A percentile compares a stretch with the other conserved stretches of the same genome.
These are phyloP conservation scores for Mactra quadrangularis DNA, from an alignment of 1,140 invertebrate genomes.

Conservation along the genomic window DNA sequence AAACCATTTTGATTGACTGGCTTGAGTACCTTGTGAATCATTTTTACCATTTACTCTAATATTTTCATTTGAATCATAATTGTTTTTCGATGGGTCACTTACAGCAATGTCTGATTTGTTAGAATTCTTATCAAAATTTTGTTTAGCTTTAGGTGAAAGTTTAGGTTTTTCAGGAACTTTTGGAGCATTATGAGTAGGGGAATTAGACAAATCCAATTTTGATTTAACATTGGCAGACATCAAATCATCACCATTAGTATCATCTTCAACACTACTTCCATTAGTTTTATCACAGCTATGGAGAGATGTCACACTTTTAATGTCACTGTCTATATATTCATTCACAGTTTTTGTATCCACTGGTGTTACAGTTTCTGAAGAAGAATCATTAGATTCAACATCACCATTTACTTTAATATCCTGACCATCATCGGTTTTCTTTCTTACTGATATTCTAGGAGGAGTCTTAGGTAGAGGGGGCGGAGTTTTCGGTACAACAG, in stretches of 20 bases:
- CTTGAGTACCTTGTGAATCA: conserved; percentile 1
- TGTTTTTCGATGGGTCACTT: no score
- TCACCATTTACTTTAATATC: neutral
- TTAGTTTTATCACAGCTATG: conserved; percentile 8
- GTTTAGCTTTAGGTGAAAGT: no score
- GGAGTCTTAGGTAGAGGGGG: conserved; percentile 34
- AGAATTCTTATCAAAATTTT: no score
- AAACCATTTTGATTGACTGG: conserved; percentile 23
- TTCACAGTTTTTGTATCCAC: neutral
- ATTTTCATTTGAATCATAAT: no score
- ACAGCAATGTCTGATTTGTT: no score
- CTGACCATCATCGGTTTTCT: neutral
- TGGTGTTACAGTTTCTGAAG: neutral
- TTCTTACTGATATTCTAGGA: conserved; percentile 13
- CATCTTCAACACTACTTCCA: neutral
- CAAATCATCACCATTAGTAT: conserved; percentile 22
- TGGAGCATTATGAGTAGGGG: no score
- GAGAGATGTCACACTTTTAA: neutral
- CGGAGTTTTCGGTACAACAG: neutral
- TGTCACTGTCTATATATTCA: neutral
- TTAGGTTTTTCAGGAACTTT: no score
- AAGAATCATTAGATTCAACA: neutral
- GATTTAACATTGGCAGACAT: conserved; percentile 34
- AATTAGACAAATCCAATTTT: conserved; percentile 14
- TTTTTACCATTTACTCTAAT: no score